Evolutionary conservation across 2,888 invertebrate species (phyloP), one percentile per base, ranked within the genome.

Genomic region (Drosophila phalerata): DNA sequence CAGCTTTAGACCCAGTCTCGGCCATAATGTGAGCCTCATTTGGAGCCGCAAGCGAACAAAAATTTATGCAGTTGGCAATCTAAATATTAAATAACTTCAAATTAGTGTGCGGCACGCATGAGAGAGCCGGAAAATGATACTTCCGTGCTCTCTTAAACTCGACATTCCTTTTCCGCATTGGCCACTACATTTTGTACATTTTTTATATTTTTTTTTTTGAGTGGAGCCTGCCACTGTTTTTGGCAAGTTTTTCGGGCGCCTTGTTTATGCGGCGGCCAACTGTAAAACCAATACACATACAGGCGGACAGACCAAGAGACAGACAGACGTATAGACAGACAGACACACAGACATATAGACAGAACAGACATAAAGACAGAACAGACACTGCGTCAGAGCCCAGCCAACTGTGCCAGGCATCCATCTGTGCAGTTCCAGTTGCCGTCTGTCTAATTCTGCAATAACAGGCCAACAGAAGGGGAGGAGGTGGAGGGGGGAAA

Each of bases 351-450:
- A 19, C 42, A 65, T 53, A 63, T 67, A 57, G 64, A 69, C 55
- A 65, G 48, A 32, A 38, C 66, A 51, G 25, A 38, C 40, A 56
- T 53, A 63, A 65, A 57, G 64, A 69, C 55, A 65, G 48, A 32
- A 38, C 66, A 51, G 56, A 51, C 48, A 64, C 85, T 73, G 86
- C 76, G 84, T 69, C 82, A 69, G 73, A 72, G 55, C 66, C 66
- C 86, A 85, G 81, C 83, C 85, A 88, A 83, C 83, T 83, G 82
- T 83, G 73, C 84, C 81, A 78, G 85, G 84, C 86, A 84, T 88
- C 88, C 86, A 85, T 88, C 86, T 83, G 84, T 83, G 84, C 81
- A 88, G 77, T 85, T 83, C 76, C 76, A 83, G 68, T 78, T 73
- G 80, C 77, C 80, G 69, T 80, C 77, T 76, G 84, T 88, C 84